phyloP scores from a whole-genome alignment of 2,797 vertebrate genomes.

The Cyclura pinguis region DNA sequence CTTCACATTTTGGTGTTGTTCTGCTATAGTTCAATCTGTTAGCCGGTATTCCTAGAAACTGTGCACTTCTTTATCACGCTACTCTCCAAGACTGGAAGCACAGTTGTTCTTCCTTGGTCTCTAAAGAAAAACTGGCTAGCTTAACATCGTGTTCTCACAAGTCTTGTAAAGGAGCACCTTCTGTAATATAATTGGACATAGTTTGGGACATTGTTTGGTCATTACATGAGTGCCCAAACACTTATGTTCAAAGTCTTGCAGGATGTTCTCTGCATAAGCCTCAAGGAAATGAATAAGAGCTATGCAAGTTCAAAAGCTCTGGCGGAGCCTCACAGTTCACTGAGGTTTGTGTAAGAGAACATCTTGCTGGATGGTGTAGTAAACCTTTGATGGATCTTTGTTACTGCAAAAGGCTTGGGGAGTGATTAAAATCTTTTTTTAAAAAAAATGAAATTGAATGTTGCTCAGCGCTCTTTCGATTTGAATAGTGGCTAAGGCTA shows the following conservation, averaged over 20 bases:
- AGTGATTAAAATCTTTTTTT: constrained; percentile 2
- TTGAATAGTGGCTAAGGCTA: neutral
- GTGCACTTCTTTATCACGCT: constrained; percentile 18
- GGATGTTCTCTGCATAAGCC: neutral
- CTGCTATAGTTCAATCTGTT: constrained; percentile 56
- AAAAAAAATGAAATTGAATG: neutral
- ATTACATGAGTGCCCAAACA: neutral
- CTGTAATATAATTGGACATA: neutral
- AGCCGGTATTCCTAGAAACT: constrained; percentile 47
- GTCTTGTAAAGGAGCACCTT: neutral
- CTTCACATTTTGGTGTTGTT: constrained; percentile 48
- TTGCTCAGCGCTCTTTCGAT: too few species aligned
- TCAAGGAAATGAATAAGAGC: constrained; percentile 7
- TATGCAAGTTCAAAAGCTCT: neutral
- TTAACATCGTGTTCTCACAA: constrained; percentile 4
- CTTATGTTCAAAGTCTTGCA: neutral
- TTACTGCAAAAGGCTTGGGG: constrained; percentile 4
- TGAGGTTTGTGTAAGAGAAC: neutral
- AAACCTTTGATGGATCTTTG: neutral
- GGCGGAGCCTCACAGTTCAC: neutral
- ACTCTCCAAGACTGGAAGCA: neutral
- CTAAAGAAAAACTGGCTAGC: constrained; percentile 20
- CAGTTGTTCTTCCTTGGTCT: neutral
- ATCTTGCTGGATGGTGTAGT: neutral
- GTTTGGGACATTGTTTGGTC: neutral